A percentile compares a stretch with the other conserved stretches of the same genome.
These are phyloP conservation scores for Habrosyne pyritoides DNA, from an alignment of 2,888 invertebrate species.

Conservation along the genomic window DNA sequence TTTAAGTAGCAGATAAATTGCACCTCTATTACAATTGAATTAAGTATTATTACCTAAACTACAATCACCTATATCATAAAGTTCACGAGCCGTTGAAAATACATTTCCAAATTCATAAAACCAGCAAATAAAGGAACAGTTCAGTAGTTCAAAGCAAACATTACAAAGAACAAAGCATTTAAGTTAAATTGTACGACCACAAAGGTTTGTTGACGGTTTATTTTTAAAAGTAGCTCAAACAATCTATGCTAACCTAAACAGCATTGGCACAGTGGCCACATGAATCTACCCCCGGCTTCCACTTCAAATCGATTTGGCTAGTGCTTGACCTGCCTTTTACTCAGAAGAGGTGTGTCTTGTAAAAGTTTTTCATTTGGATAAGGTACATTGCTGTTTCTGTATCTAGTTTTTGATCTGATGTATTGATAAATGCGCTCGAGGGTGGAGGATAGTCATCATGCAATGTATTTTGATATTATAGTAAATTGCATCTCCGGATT, in stretches of 20 bases:
- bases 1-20: no score
- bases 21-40: no score
- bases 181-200: slow-evolving; percentile 43
- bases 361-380: slow-evolving; percentile 13
- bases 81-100: no score
- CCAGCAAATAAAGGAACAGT: neutral
- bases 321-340: slow-evolving; percentile 47
- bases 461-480: no score
- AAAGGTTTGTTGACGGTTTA: slow-evolving; percentile 42
- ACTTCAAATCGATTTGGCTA: slow-evolving; percentile 63
- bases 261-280: slow-evolving; percentile 46
- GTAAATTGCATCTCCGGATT: no score
- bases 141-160: neutral
- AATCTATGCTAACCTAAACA: slow-evolving; percentile 51
- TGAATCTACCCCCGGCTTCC: slow-evolving; percentile 47
- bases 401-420: neutral
- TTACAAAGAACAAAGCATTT: neutral
- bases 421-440: no score
- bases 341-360: slow-evolving; percentile 9
- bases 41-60: no score
- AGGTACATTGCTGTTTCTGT: slow-evolving; percentile 22
- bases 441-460: no score
- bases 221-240: slow-evolving; percentile 52
- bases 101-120: neutral
- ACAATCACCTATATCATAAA: no score